These are phyloP conservation scores for Idaea biselata DNA, from an alignment of 2,888 invertebrate species.

Conservation along the genomic window DNA sequence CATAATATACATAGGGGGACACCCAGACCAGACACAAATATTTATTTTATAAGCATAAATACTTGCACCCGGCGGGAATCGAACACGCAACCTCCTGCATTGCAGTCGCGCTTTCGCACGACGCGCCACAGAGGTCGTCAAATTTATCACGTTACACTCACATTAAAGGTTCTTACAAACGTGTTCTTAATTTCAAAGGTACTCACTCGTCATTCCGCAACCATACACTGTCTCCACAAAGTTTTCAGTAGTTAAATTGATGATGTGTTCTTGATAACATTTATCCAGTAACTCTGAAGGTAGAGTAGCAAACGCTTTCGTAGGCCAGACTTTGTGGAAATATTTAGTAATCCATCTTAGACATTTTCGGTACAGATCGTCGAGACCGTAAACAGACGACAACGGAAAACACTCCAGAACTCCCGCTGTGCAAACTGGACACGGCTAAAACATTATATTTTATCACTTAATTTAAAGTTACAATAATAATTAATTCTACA, in stretches of 20 bases:
- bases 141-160: background rate
- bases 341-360: constrained; percentile 93
- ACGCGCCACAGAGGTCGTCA: too few relatives aligned
- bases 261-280: constrained; percentile 90
- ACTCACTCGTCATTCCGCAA: constrained; percentile 86
- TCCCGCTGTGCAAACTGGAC: constrained; percentile 91
- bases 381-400: constrained; percentile 91
- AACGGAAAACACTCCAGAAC: constrained; percentile 93
- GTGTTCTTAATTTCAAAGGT: background rate
- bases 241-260: constrained; percentile 89
- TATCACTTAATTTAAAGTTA: background rate
- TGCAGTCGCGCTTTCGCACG: too few relatives aligned
- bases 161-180: background rate
- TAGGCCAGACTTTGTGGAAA: constrained; percentile 93
- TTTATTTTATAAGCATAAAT: too few relatives aligned
- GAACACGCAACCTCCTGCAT: too few relatives aligned
- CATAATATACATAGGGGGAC: too few relatives aligned
- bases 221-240: constrained; percentile 91
- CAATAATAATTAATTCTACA: constrained; percentile 2
- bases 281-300: constrained; percentile 91
- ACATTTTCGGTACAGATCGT: constrained; percentile 92
- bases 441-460: constrained; percentile 83
- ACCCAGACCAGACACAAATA: too few relatives aligned
- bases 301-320: constrained; percentile 91
- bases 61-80: too few relatives aligned